Evolutionary conservation across 1,140 invertebrate species (phyloP), one percentile per base, ranked within the genome.

Genomic region (Pinna nobilis): DNA sequence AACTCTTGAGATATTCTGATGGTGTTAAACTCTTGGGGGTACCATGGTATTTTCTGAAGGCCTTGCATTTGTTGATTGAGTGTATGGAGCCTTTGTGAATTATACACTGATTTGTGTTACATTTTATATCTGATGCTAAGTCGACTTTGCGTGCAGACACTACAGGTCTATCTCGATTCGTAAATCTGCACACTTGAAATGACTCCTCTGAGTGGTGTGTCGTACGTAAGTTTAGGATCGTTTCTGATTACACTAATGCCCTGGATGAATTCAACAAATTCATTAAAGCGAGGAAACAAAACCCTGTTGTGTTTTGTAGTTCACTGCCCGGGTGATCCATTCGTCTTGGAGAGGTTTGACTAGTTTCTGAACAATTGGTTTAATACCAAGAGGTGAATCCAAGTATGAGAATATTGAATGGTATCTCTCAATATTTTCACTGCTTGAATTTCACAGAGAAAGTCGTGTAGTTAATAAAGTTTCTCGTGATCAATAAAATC

Each of bases 401-500:
- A 68, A 28, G 32, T 68, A 68, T 11, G 65, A 68, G 25, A 68
- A 68, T 25, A 68, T 68, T 1, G 23, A 18, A 13, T 4, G 18
- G 23, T 57, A 68, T 32, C 41, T 3, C 9, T 7, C 0, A 6
- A 47, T 15, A 30, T 23, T 33, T 69, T 69, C 18, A 69, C 41
- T 6, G 39, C 41, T 60, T 69, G 15, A 2, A 69, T 60, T 37
- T 69, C 67, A 18, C 6, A 28, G 32, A 69, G 50, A 11, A 69
- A 4, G 25, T 69, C 67, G 50, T 49, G 39, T 13, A 69, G 55
- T 33, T 69, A 41, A 50, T 60, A 69, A 2, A 69, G 32, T 68
- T 47, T 70, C 20, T 53, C 18, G 15, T 66, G 23, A 47, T 79
- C 74, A 32, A 32, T 60, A 47, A 59, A 66, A 23, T 70, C 61